Evolutionary conservation across 2,888 invertebrate genomes (phyloP), one percentile per base, ranked within the genome.

Genomic region (Torymus texanus): DNA sequence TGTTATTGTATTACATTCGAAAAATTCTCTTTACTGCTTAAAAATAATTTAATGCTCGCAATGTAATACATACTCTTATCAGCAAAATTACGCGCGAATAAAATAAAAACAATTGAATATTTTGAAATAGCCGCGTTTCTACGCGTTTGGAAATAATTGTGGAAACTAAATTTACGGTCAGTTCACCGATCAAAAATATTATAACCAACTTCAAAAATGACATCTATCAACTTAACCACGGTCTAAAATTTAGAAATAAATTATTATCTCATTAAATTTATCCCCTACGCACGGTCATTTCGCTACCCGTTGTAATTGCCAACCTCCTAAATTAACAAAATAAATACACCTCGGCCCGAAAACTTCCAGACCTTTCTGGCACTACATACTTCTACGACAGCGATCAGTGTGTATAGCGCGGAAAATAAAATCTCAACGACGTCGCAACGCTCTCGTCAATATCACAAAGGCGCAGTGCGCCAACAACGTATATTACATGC

Each of bases 391-490:
- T 51, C 50, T 53, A 67, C 59, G 51, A 58, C n/a, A 21, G 50
- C 68, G 68, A 70, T 55, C 41, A 63, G 53, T 21, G 18, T 62
- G 18, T 50, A 59, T 29, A 71, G 58, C 65, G 51, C 51, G 21
- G 41, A 41, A 41, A 65, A 68, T 67, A 79, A 74, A 79, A 70
- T 59, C 14, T 53, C 63, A 58, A 58, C 74, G 53, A 78, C 65
- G 68, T 55, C 62, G 61, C 73, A 59, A 71, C 56, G 41, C 51
- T 53, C 56, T 59, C 53, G 41, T 41, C 50, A 18, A 41, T 59
- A 74, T 74, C 73, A 79, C 71, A 75, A 75, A 79, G 56, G 76
- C 55, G 8, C 41, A 41, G 72, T 61, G 62, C 41, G 51, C 24
- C 59, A 5, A 41, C n/a, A 8, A 41, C 5, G 41, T 41, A 41